Evolutionary conservation across 2,113 vertebrate genomes (phyloP).

Genomic region (Dasyurus viverrinus): DNA sequence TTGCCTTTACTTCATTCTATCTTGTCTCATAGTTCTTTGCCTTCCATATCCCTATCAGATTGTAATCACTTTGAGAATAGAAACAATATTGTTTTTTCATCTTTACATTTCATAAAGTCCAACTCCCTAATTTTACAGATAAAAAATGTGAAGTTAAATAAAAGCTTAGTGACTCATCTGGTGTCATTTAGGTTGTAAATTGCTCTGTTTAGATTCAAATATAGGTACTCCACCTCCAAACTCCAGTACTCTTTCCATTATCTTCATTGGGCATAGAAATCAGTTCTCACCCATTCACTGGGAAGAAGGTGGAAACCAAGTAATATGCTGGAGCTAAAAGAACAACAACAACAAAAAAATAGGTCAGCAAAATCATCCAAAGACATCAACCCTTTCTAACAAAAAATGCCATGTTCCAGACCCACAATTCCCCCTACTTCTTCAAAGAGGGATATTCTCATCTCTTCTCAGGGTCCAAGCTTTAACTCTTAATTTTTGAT

Average conservation of each 20-base stretch:
- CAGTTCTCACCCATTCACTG: background rate
- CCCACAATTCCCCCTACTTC: background rate
- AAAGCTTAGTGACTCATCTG: background rate
- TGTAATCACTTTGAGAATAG: background rate
- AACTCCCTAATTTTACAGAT: background rate
- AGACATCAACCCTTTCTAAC: background rate
- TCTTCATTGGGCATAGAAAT: slow-evolving; percentile 16
- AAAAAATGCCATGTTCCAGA: background rate
- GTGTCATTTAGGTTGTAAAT: background rate
- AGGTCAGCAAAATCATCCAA: background rate
- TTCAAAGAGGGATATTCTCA: background rate
- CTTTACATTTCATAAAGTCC: background rate
- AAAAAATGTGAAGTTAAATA: background rate
- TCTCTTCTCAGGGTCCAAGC: slow-evolving; percentile 33
- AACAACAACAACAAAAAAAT: background rate
- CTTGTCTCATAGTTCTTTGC: background rate
- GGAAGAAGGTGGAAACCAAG: background rate
- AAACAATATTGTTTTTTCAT: background rate
- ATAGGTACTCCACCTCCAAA: slow-evolving; percentile 39
- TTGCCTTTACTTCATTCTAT: background rate
- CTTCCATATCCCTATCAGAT: background rate
- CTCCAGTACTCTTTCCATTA: slow-evolving; percentile 53
- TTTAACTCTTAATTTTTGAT: slow-evolving; percentile 68
- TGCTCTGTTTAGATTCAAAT: background rate
- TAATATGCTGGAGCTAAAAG: background rate